Evolutionary conservation across 2,888 invertebrate species (phyloP), one percentile per base, ranked within the genome.

Genomic region (Pantelozetes paolii): DNA sequence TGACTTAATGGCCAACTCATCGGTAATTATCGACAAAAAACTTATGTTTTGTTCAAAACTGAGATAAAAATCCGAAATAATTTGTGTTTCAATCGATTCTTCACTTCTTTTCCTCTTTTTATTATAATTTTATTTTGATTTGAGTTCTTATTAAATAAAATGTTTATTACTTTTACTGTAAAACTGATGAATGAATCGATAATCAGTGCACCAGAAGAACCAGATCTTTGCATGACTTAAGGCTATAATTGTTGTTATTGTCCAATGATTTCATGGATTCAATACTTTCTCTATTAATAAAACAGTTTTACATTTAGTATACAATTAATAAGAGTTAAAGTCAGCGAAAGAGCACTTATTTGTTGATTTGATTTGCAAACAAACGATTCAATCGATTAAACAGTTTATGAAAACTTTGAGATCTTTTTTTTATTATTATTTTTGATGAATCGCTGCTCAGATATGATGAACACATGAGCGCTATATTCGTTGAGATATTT

Each of bases 391-490:
- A 64, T 64, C 64, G 36, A 64, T 64, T 18, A 57, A 30, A 57
- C 30, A 57, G 23, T 28, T 57, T 28, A 57, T 64, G 9, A 26
- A 23, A n/a, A n/a, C n/a, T n/a, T n/a, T n/a, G n/a, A n/a, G n/a
- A n/a, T n/a, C n/a, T n/a, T n/a, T n/a, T n/a, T n/a, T n/a, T n/a
- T 64, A 64, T 32, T 36, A 8, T 9, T 11, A 15, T 5, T 57
- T 30, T 20, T 30, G 32, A 64, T 64, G 32, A 64, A 64, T 64
- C 32, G 8, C 36, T 36, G 64, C 9, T 36, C 40, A 36, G 64
- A 64, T 64, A 57, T 57, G 57, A 57, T 57, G 57, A 57, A 30
- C 30, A 57, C 28, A 57, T 57, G n/a, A n/a, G n/a, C n/a, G n/a
- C n/a, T n/a, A n/a, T n/a, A n/a, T n/a, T 23, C 2, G 50, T 50